Percentiles rank a stretch among this genome's conserved stretches.
Evolutionary conservation across 2,888 invertebrate species (phyloP).

Genomic region (Pristionchus fissidentatus): DNA sequence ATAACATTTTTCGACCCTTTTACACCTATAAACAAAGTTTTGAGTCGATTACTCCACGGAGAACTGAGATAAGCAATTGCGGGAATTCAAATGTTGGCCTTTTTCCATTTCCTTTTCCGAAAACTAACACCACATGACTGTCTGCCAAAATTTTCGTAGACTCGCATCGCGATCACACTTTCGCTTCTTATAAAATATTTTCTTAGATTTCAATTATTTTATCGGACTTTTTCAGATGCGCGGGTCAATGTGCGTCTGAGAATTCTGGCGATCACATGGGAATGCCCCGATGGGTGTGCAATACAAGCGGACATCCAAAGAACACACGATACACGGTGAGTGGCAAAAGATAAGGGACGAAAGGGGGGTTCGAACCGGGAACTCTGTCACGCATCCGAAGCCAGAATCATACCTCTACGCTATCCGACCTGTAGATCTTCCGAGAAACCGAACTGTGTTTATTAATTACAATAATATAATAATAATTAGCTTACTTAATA

Average conservation of each 20-base stretch:
- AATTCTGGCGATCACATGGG: not conserved
- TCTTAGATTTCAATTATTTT: not conserved
- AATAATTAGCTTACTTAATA: not conserved
- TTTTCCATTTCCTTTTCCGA: too few species aligned
- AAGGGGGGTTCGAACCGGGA: slow-evolving; percentile 62
- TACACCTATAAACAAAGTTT: too few species aligned
- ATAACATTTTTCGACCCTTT: too few species aligned
- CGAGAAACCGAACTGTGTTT: not conserved
- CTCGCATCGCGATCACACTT: too few species aligned
- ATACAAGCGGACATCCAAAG: slow-evolving; percentile 10
- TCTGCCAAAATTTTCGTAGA: too few species aligned
- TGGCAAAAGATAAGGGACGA: slow-evolving; percentile 32
- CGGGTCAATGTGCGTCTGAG: not conserved
- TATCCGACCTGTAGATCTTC: not conserved
- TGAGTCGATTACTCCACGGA: too few species aligned
- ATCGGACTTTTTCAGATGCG: not conserved
- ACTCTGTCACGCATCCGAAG: slow-evolving; percentile 76
- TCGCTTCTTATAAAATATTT: too few species aligned
- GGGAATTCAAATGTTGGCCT: too few species aligned
- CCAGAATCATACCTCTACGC: slow-evolving; percentile 71
- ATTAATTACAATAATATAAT: not conserved
- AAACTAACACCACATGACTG: too few species aligned
- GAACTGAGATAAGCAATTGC: too few species aligned
- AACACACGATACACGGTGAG: slow-evolving; percentile 18
- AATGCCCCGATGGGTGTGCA: slow-evolving; percentile 32